phyloP scores from a whole-genome alignment of 35 echinoderm and acorn worm species.

The Apostichopus parvimensis region DNA sequence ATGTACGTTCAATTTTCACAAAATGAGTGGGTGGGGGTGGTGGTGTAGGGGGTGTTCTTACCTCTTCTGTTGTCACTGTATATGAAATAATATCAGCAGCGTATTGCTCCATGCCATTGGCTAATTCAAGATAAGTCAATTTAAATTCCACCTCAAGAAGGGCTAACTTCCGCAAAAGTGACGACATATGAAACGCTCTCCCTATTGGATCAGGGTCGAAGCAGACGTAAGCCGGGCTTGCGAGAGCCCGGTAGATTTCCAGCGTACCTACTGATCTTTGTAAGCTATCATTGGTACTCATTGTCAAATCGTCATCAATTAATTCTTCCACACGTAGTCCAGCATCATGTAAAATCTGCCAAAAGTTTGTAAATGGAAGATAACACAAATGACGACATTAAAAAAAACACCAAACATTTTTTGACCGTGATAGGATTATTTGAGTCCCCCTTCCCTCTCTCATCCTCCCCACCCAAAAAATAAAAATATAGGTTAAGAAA shows the following conservation, averaged over 20 bases:
- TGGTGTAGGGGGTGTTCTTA: not conserved
- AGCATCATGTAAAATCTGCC: constrained; percentile 69
- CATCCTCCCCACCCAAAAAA: not conserved
- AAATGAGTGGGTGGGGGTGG: too few relatives aligned
- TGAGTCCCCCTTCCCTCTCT: not conserved
- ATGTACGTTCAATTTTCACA: too few relatives aligned
- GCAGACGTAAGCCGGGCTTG: constrained; percentile 86
- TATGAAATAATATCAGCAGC: constrained; percentile 61
- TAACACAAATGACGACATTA: too few relatives aligned
- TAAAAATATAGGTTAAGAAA: too few relatives aligned
- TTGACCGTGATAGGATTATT: not conserved
- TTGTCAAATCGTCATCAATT: constrained; percentile 32
- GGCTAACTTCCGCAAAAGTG: constrained; percentile 25
- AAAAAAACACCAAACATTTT: not conserved
- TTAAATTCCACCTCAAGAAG: constrained; percentile 80
- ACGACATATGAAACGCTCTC: constrained; percentile 59
- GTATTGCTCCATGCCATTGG: constrained; percentile 64
- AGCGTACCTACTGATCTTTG: constrained; percentile 81
- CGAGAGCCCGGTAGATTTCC: constrained; percentile 80
- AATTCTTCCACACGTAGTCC: constrained; percentile 58
- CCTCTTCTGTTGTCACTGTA: constrained; percentile 70
- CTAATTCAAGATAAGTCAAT: constrained; percentile 63
- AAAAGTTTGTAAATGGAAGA: too few relatives aligned
- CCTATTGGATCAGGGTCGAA: constrained; percentile 80
- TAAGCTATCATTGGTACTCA: constrained; percentile 53